Base-by-base conservation (phyloP, 2,113 vertebrate genomes). In the Numenius arquata region DNA sequence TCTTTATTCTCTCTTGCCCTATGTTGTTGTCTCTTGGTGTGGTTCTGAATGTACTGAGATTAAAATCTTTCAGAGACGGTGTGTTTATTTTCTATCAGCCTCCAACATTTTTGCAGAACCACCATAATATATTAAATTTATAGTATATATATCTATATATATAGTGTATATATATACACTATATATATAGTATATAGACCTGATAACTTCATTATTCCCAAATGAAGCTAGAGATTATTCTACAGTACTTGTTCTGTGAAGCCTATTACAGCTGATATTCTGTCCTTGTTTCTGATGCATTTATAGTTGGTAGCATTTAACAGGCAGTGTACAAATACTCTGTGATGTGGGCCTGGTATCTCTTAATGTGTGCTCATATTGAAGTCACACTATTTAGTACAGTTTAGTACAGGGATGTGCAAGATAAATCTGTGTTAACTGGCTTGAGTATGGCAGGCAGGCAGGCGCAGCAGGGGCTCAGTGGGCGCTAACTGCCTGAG, bases 51-150 rank as follows among this genome's bases (percentile, higher is more conserved):
- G 27, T 62, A 55, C 43, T 89, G 61, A 75, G 58, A 82, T 76
- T 17, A 88, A 85, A 83, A 70, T 85, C 72, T 84, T 67, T 63
- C 27, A n/a, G 56, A 78, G 48, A 26, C 5, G 12, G 12, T 27
- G 10, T 83, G 36, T 87, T 92, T 96, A 23, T 88, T 88, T 95
- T 75, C 30, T 80, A 7, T 81, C 40, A 82, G 53, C 48, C 34
- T 65, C 52, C 66, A 66, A 36, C 15, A 67, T 65, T 79, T 91
- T 82, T 91, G 11, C 21, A 72, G 66, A 81, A 68, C 56, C 86
- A 65, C 27, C 21, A 18, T 78, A 61, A 90, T 65, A 48, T 18
- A 67, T 80, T 85, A 58, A 43, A 88, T 72, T 27, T 80, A 50
- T 34, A 61, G 23, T 59, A 41, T 65, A 20, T 61, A 22, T n/a